A percentile compares a stretch with the other conserved stretches of the same genome.
Evolutionary conservation across 1,140 invertebrate species (phyloP).

Genomic region (Ceratina japonica): DNA sequence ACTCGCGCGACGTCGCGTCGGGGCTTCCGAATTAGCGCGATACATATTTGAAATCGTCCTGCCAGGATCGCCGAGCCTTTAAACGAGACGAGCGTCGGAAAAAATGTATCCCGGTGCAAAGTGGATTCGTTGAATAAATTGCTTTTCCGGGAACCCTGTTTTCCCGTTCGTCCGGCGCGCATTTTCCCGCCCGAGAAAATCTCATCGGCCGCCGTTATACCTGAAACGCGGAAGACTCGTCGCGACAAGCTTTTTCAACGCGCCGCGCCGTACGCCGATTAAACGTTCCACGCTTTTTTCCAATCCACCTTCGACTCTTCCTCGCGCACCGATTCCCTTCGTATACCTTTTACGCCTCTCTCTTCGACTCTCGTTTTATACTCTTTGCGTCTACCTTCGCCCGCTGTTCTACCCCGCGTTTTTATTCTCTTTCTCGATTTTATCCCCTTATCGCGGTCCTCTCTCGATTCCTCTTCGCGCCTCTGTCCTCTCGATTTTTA

Average conservation of each 20-base stretch:
- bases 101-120: constrained; percentile 55
- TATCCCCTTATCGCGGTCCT: constrained; percentile 32
- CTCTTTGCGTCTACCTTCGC: constrained; percentile 9
- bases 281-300: constrained; percentile 56
- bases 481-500: constrained; percentile 25
- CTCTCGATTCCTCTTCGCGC: background rate
- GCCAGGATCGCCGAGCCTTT: constrained; percentile 39
- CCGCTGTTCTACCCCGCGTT: background rate
- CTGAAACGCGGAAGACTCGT: constrained; percentile 53
- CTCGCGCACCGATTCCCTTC: constrained; percentile 28
- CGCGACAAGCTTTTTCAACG: constrained; percentile 63
- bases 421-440: constrained; percentile 29
- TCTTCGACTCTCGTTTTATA: constrained; percentile 9
- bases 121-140: constrained; percentile 63
- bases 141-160: constrained; percentile 36
- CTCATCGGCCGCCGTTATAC: constrained; percentile 59
- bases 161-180: constrained; percentile 44
- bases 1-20: background rate
- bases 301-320: background rate
- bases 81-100: constrained; percentile 38
- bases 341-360: constrained; percentile 9
- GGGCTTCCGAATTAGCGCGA: background rate
- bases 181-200: constrained; percentile 45
- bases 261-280: constrained; percentile 51
- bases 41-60: constrained; percentile 12